Conservation (phyloP, 2,797 vertebrate species). For the Parotocinclus haroldoi region DNA sequence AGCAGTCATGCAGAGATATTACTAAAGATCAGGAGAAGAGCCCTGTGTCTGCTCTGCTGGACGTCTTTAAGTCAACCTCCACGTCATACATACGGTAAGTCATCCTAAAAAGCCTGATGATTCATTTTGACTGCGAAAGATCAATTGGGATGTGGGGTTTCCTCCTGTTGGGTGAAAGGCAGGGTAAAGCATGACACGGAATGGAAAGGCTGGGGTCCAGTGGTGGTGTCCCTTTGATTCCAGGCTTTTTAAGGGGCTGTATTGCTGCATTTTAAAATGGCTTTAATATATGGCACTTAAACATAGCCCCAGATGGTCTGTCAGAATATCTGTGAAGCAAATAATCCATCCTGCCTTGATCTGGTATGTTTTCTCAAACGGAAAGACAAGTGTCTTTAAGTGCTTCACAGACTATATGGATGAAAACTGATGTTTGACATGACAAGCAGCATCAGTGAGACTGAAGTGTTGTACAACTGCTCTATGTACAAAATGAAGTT, state of each 20-base stretch:
- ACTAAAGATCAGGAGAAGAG: conserved; percentile 69
- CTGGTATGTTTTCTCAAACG: conserved; percentile 3
- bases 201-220: conserved; percentile 67
- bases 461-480: conserved; percentile 54
- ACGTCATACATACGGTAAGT: conserved; percentile 65
- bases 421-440: conserved; percentile 65
- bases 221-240: conserved; percentile 63
- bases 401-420: conserved; percentile 71
- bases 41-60: conserved; percentile 73
- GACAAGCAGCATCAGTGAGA: conserved; percentile 64
- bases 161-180: conserved; percentile 76
- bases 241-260: conserved; percentile 68
- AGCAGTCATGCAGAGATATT: conserved; percentile 70
- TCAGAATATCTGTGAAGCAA: conserved; percentile 73
- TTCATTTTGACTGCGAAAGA: conserved; percentile 61
- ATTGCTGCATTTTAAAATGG: conserved; percentile 46
- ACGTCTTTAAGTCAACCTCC: conserved; percentile 71
- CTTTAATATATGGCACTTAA: conserved; percentile 43
- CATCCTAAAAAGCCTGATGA: conserved; percentile 71
- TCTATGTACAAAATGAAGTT: conserved; percentile 56
- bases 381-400: conserved; percentile 52
- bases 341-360: conserved; percentile 51
- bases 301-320: conserved; percentile 63
- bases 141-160: conserved; percentile 67
- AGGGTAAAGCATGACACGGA: conserved; percentile 69